phyloP scores from a whole-genome alignment of 2,888 invertebrate genomes.

The Tetramorium bicarinatum region DNA sequence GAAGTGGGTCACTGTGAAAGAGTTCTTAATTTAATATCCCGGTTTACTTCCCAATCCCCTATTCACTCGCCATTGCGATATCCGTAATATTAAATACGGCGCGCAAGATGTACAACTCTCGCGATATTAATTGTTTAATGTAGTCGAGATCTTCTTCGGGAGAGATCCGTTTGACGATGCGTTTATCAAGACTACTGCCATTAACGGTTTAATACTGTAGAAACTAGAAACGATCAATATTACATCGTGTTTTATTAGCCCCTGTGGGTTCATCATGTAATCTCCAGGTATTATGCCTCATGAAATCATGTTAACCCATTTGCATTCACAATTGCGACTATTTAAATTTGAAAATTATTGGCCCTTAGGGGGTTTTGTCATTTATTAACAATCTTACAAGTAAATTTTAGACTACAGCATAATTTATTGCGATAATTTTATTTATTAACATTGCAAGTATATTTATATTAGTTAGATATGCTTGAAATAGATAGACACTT shows the following conservation, averaged over 20 bases:
- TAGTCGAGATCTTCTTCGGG: neutral
- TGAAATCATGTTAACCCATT: constrained; percentile 37
- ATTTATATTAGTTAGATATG: neutral
- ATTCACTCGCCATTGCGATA: neutral
- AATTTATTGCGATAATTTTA: neutral
- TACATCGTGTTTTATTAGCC: constrained; percentile 41
- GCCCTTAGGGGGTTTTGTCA: neutral
- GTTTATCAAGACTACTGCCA: neutral
- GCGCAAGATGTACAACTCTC: neutral
- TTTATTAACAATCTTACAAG: constrained; percentile 3
- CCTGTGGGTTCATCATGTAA: constrained; percentile 35
- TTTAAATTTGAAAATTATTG: neutral
- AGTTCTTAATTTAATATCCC: constrained; percentile 46
- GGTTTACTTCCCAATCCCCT: neutral
- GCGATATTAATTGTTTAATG: neutral
- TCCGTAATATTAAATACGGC: neutral
- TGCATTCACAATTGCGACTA: constrained; percentile 22
- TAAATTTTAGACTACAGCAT: neutral
- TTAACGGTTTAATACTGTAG: constrained; percentile 9
- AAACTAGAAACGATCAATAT: constrained; percentile 17
- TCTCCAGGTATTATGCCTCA: constrained; percentile 34
- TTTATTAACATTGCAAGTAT: neutral
- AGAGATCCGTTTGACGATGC: neutral
- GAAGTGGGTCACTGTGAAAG: constrained; percentile 34
- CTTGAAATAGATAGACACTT: neutral